Evolutionary conservation across 1,140 invertebrate genomes (phyloP), one percentile per base, ranked within the genome.

Genomic region (Cryptotermes secundus): DNA sequence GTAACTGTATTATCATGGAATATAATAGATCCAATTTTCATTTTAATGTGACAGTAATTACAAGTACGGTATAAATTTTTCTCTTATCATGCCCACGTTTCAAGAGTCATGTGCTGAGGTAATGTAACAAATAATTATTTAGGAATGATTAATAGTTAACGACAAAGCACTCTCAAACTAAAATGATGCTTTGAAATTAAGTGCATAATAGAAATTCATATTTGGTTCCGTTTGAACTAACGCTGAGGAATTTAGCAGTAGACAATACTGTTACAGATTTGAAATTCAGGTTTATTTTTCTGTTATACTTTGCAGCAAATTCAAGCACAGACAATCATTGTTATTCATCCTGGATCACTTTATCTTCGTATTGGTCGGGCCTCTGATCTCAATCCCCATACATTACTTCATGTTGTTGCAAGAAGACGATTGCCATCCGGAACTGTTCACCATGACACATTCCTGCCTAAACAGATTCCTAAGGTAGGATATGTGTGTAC

Each of bases 261-360:
- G n/a, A n/a, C n/a, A n/a, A 19, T 22, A 49, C 3, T 49, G 14
- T 49, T 49, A 19, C 19, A 45, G 9, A 16, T 38, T 49, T 22
- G 19, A n/a, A 72, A 35, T 36, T 34, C 16, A 31, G 14, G 35
- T n/a, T 72, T 35, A 59, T 38, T 26, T 38, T 34, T 49, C 35
- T 86, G 86, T 38, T 85, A 45, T 49, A 19, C 24, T 0, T 91
- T 91, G 86, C 88, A 94, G 90, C 92, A 93, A 89, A 93, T 94
- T 86, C 94, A 95, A 86, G 93, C 95, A 2, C 94, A 96, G 87
- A 94, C 94, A 42, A 95, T 97, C 45, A 95, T 99, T 79, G 94
- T 99, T n/a, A 97, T 99, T 81, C 97, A 99, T 89, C 97, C 97
- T 83, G 98, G 98, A 16, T 99, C 97, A 0, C 92, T 95, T 81